These are phyloP conservation scores for Leptobrachium ailaonicum DNA, from an alignment of 2,113 vertebrate genomes.

Conservation along the genomic window DNA sequence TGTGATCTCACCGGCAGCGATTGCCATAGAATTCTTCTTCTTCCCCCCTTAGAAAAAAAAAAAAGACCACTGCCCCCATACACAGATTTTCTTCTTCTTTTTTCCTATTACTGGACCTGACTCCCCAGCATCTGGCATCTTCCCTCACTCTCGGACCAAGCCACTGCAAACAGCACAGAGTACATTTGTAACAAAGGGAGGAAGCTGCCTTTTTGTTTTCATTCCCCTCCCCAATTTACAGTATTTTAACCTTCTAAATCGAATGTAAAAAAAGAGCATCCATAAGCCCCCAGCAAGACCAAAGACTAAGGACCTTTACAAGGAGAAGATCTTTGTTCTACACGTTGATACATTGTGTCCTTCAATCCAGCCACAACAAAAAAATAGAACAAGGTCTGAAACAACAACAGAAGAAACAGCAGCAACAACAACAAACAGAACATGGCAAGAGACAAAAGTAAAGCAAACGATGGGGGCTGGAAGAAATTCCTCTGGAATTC, in stretches of 20 bases:
- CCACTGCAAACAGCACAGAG: background rate
- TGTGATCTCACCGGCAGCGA: constrained; percentile 45
- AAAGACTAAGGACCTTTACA: background rate
- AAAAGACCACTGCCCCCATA: background rate
- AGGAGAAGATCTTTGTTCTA: background rate
- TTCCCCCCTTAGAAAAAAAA: too few relatives aligned
- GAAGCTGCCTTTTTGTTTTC: background rate
- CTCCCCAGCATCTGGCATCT: constrained; percentile 38
- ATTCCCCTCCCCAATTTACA: background rate
- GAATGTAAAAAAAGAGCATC: background rate
- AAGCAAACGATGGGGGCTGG: constrained; percentile 83
- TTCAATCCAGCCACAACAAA: background rate
- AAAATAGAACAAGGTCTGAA: background rate
- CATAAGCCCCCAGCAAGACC: background rate
- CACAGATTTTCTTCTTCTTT: constrained; percentile 21
- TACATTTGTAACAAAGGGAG: background rate
- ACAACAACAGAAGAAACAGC: background rate
- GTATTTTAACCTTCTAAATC: too few relatives aligned
- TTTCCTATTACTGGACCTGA: constrained; percentile 16
- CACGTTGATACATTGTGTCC: background rate
- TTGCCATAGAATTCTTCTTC: constrained; percentile 3
- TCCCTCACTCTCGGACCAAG: background rate
- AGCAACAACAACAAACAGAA: constrained; percentile 1
- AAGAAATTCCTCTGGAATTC: constrained; percentile 89
- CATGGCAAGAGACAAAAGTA: constrained; percentile 80